These are phyloP conservation scores for Porites divaricata DNA, from an alignment of 92 coral and sea anemone genomes.

Conservation along the genomic window DNA sequence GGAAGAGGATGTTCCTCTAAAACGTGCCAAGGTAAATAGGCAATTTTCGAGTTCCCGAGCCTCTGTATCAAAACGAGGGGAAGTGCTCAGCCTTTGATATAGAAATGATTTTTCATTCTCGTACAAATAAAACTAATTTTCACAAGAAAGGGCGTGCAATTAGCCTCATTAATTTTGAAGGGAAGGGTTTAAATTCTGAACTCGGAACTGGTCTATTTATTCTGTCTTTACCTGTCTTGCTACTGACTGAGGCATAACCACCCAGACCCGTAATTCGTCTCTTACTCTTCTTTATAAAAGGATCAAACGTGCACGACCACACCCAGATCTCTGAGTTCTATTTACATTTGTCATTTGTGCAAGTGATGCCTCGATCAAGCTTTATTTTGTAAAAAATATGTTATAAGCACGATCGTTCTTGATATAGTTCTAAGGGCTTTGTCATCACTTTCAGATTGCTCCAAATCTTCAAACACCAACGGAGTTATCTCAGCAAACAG, in stretches of 20 bases:
- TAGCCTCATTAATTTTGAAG: too few relatives aligned
- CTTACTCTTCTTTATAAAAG: neutral
- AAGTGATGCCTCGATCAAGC: too few relatives aligned
- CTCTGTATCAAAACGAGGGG: too few relatives aligned
- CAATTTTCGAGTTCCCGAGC: too few relatives aligned
- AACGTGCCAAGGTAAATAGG: conserved; percentile 10
- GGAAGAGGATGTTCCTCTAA: conserved; percentile 14
- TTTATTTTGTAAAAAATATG: neutral
- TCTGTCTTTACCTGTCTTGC: neutral
- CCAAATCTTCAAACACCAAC: neutral
- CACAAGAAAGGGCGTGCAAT: too few relatives aligned
- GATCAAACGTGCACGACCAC: neutral
- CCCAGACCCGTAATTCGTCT: neutral
- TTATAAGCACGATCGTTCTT: neutral
- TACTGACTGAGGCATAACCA: neutral
- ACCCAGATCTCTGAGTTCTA: too few relatives aligned
- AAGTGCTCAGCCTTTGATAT: too few relatives aligned
- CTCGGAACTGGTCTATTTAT: too few relatives aligned
- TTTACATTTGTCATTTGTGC: too few relatives aligned
- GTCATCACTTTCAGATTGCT: conserved; percentile 11
- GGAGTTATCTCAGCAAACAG: neutral
- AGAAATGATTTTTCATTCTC: too few relatives aligned
- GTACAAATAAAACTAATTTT: too few relatives aligned
- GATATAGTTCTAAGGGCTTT: neutral
- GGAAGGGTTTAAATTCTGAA: too few relatives aligned